Evolutionary conservation across 1,140 invertebrate species (phyloP).

Genomic region (Bombyx mandarina): DNA sequence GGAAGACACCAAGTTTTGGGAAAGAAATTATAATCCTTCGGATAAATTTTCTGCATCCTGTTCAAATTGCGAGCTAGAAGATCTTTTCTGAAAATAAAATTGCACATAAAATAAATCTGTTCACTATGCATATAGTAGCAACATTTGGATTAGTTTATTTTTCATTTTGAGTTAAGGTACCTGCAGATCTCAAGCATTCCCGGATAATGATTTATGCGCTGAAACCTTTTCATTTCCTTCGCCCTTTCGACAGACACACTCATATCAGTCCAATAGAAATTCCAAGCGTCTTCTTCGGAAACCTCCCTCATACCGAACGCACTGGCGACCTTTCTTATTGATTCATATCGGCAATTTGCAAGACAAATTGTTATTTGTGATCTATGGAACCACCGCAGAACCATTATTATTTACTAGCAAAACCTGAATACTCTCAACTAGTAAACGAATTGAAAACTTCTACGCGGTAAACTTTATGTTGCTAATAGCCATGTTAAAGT

Average conservation of each 20-base stretch:
- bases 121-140: neutral
- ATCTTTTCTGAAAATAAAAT: conserved; percentile 77
- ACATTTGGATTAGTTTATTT: neutral
- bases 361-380: conserved; percentile 77
- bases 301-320: conserved; percentile 86
- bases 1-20: conserved; percentile 95
- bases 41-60: conserved; percentile 87
- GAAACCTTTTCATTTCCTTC: conserved; percentile 91
- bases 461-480: too few species aligned
- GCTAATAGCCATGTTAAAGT: too few species aligned
- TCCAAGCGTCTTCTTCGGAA: conserved; percentile 86
- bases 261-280: conserved; percentile 90
- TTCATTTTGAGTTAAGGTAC: conserved; percentile 15
- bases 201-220: conserved; percentile 94
- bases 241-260: conserved; percentile 86
- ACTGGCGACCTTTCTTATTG: conserved; percentile 78
- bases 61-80: conserved; percentile 87
- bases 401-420: too few species aligned
- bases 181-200: conserved; percentile 92
- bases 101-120: too few species aligned
- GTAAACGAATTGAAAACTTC: too few species aligned
- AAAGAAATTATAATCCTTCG: conserved; percentile 91
- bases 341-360: conserved; percentile 81
- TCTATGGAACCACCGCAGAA: conserved; percentile 19
- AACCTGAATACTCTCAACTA: too few species aligned